A percentile compares a stretch with the other conserved stretches of the same genome.
Conservation (phyloP, 2,113 vertebrate genomes). For the Ammodytes marinus region DNA sequence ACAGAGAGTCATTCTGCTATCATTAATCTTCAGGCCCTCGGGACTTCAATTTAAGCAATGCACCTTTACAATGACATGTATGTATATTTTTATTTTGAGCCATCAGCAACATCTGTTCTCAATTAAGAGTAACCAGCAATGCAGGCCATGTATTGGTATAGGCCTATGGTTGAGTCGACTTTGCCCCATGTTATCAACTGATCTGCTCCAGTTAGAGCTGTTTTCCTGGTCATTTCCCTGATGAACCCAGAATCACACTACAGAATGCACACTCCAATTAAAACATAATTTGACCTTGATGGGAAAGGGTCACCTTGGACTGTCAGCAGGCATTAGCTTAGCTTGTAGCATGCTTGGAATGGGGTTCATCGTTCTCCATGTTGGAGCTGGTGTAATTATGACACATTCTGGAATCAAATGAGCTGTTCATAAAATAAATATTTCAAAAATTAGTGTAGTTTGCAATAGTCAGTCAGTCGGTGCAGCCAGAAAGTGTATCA, state of each 20-base stretch:
- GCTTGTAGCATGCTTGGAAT: neutral
- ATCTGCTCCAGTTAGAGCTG: neutral
- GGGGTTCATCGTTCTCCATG: neutral
- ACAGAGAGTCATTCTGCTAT: slow-evolving; percentile 14
- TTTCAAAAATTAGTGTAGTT: neutral
- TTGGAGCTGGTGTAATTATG: neutral
- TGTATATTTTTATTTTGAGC: neutral
- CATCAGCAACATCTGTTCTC: neutral
- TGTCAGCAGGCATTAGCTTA: neutral
- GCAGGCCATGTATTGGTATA: too few relatives aligned
- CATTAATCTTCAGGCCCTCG: slow-evolving; percentile 57
- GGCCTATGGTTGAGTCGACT: neutral
- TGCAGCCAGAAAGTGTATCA: too few relatives aligned
- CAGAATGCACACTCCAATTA: neutral
- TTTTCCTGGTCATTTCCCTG: neutral
- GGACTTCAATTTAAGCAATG: neutral
- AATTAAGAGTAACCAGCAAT: neutral
- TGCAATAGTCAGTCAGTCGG: too few relatives aligned
- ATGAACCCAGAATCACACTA: neutral
- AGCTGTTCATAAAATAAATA: neutral
- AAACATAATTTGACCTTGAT: neutral
- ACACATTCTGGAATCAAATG: neutral
- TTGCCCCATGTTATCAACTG: neutral
- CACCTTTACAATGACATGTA: neutral
- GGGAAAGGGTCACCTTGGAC: neutral